Conservation (phyloP, 2,888 invertebrate genomes). For the Meghimatium bilineatum region DNA sequence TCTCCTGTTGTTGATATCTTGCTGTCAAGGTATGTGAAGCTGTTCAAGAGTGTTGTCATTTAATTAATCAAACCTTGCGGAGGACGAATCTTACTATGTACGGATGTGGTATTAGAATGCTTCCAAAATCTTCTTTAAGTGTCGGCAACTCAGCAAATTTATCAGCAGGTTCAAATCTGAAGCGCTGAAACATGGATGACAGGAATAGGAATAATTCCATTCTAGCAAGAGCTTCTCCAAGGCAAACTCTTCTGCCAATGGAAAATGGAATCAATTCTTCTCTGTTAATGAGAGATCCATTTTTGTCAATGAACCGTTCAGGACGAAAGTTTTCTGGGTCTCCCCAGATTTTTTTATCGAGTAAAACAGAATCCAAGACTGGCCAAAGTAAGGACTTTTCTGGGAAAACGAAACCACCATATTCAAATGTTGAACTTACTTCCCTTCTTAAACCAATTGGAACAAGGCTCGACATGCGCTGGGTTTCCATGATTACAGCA, state of each 20-base stretch:
- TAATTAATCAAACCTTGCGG: not conserved
- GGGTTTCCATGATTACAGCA: conserved; percentile 61
- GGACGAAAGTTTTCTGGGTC: conserved; percentile 47
- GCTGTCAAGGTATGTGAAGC: no score
- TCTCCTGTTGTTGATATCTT: no score
- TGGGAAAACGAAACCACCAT: conserved; percentile 61
- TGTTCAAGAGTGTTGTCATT: no score
- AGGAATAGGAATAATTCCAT: conserved; percentile 15
- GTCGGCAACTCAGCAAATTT: not conserved
- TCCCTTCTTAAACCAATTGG: conserved; percentile 54
- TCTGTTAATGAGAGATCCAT: conserved; percentile 35
- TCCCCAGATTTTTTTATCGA: conserved; percentile 51
- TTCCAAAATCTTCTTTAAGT: not conserved
- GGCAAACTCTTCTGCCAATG: not conserved
- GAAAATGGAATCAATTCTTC: conserved; percentile 30
- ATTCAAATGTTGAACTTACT: conserved; percentile 51
- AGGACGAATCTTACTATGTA: conserved; percentile 13
- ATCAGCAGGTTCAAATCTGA: conserved; percentile 14
- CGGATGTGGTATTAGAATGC: not conserved
- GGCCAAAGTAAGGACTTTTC: conserved; percentile 53
- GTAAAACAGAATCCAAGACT: conserved; percentile 54
- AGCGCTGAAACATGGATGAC: conserved; percentile 21
- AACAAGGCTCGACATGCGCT: conserved; percentile 58
- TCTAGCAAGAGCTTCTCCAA: conserved; percentile 3
- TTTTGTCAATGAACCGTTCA: conserved; percentile 55